These are phyloP conservation scores for Adelosebastes latens DNA, from an alignment of 2,797 vertebrate genomes.

Conservation along the genomic window DNA sequence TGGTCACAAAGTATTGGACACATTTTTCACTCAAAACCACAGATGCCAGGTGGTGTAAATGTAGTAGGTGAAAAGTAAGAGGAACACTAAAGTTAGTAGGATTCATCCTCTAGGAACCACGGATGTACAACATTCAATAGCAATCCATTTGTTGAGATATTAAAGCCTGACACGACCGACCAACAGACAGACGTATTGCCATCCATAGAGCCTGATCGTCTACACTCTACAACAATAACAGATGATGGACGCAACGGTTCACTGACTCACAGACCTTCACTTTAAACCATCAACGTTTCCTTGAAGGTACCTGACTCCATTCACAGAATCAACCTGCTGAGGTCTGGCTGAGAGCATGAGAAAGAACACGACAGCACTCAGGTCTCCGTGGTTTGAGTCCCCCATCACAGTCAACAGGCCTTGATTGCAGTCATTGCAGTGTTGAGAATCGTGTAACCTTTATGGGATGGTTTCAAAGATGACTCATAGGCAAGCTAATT, in stretches of 20 bases:
- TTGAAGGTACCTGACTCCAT: conserved; percentile 12
- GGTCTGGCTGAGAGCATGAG: conserved; percentile 57
- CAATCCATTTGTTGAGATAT: neutral
- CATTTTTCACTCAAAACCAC: too few species aligned
- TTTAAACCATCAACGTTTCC: conserved; percentile 23
- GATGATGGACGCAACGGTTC: neutral
- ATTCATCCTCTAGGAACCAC: neutral
- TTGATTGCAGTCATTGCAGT: conserved; percentile 79
- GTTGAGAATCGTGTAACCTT: conserved; percentile 93
- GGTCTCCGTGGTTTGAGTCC: conserved; percentile 67
- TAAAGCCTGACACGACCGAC: neutral
- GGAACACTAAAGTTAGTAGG: neutral
- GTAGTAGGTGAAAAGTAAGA: neutral
- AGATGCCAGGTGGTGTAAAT: neutral
- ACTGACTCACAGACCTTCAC: conserved; percentile 6
- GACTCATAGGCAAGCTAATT: conserved; percentile 90
- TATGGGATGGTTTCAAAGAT: conserved; percentile 91
- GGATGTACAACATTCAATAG: neutral
- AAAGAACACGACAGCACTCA: conserved; percentile 53
- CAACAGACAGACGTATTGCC: neutral
- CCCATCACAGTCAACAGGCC: conserved; percentile 63
- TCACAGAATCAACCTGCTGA: conserved; percentile 41
- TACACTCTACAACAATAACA: neutral
- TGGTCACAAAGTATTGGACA: neutral
- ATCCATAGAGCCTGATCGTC: neutral